Percentiles rank a stretch among this genome's conserved stretches.
phyloP scores from a whole-genome alignment of 2,113 vertebrate genomes.

The Corythornis madagascariensis region DNA sequence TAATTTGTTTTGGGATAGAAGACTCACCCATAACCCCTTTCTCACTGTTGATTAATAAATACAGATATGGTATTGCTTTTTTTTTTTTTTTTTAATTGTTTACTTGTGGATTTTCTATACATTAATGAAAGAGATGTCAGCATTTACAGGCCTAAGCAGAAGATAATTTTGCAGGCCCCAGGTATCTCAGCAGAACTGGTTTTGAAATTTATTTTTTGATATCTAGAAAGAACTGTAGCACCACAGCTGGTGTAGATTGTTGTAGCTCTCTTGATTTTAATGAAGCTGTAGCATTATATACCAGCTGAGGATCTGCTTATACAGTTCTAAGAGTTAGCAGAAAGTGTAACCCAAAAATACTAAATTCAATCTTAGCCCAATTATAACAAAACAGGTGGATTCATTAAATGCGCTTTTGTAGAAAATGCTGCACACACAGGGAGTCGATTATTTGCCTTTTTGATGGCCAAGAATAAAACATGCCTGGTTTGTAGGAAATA shows the following conservation, averaged over 20 bases:
- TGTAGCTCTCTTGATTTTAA: not conserved
- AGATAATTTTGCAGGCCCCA: constrained; percentile 27
- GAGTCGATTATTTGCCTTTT: not conserved
- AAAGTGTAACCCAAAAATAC: not conserved
- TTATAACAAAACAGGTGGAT: not conserved
- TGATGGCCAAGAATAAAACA: not conserved
- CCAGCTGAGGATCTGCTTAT: not conserved
- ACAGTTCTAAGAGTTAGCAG: not conserved
- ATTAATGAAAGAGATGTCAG: not conserved
- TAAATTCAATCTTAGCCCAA: not conserved
- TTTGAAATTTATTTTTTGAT: constrained; percentile 15
- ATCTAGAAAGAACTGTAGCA: constrained; percentile 3
- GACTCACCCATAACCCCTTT: not conserved
- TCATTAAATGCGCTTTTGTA: not conserved
- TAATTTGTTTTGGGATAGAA: not conserved
- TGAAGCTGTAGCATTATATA: not conserved
- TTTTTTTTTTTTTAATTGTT: not conserved
- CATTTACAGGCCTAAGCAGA: not conserved
- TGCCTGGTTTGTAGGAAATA: not conserved
- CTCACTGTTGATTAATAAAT: not conserved
- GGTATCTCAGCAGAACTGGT: constrained; percentile 21
- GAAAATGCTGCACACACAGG: not conserved
- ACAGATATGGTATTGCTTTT: not conserved
- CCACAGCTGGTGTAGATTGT: not conserved
- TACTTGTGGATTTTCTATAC: not conserved